Conservation (phyloP, 2,113 vertebrate species). For the Callocephalon fimbriatum region DNA sequence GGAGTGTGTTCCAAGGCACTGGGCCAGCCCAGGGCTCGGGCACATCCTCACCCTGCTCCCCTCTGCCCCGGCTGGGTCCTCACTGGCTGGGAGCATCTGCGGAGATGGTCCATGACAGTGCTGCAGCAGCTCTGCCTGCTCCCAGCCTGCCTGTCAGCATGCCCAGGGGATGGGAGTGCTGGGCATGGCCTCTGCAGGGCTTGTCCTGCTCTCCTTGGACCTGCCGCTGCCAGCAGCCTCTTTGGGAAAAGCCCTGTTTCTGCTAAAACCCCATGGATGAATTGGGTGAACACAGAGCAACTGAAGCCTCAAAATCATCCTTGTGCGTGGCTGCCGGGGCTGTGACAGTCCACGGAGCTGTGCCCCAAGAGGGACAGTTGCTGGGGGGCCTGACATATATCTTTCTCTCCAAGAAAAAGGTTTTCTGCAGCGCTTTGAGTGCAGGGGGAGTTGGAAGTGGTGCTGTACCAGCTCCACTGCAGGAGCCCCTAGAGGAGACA, state of each 20-base stretch:
- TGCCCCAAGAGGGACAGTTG: neutral
- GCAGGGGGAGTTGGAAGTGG: neutral
- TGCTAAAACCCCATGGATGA: fast-evolving
- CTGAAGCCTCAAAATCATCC: neutral
- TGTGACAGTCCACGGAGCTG: neutral
- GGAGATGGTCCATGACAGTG: neutral
- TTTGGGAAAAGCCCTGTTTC: neutral
- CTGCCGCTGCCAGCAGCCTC: neutral
- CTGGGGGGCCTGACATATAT: neutral
- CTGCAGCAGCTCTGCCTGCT: neutral
- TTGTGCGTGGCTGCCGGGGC: neutral
- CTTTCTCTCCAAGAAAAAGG: fast-evolving
- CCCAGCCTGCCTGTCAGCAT: neutral
- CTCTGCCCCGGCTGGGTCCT: fast-evolving
- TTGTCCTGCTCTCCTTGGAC: neutral
- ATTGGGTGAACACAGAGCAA: neutral
- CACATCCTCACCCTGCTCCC: neutral
- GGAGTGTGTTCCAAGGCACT: fast-evolving
- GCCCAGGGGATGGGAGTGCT: fast-evolving
- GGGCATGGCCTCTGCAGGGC: neutral
- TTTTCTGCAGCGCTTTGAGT: neutral
- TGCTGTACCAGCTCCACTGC: neutral
- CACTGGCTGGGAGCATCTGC: neutral
- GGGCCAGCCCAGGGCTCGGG: neutral
- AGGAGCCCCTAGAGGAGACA: neutral